Evolutionary conservation across 1,140 invertebrate genomes (phyloP).

Genomic region (Lasioglossum baleicum): DNA sequence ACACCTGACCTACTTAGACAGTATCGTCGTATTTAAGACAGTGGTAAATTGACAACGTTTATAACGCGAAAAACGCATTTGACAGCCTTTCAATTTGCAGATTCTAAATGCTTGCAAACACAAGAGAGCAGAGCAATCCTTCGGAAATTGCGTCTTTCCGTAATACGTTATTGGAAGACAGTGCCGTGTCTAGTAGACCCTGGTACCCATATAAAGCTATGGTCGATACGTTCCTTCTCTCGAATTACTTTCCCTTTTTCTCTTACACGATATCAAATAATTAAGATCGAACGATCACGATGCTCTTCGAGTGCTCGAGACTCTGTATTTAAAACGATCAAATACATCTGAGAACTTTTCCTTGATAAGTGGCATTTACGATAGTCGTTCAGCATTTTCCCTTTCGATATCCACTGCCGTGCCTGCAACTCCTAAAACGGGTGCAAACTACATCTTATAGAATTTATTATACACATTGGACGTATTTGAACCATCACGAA

Average conservation of each 20-base stretch:
- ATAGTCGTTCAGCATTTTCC: conserved; percentile 60
- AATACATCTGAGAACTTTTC: neutral
- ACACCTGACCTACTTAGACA: conserved; percentile 69
- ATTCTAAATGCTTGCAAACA: conserved; percentile 19
- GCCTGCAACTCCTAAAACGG: conserved; percentile 6
- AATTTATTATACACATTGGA: neutral
- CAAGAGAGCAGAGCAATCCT: conserved; percentile 35
- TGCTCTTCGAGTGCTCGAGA: neutral
- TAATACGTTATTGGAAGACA: conserved; percentile 54
- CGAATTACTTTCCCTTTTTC: conserved; percentile 23
- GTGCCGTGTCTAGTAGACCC: conserved; percentile 54
- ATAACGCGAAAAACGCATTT: conserved; percentile 42
- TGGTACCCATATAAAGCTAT: conserved; percentile 33
- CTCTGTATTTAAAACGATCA: neutral
- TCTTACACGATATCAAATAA: neutral
- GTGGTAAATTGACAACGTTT: conserved; percentile 47
- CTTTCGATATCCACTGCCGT: conserved; percentile 70
- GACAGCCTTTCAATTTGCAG: conserved; percentile 43
- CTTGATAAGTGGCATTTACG: conserved; percentile 5
- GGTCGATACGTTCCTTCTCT: conserved; percentile 26
- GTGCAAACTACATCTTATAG: conserved; percentile 3
- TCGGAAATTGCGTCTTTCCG: conserved; percentile 66
- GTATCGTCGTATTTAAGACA: conserved; percentile 56
- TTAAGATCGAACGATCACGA: conserved; percentile 2
- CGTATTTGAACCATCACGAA: neutral